Evolutionary conservation across 2,888 invertebrate species (phyloP).

Genomic region (Hydroisotoma schaefferi): DNA sequence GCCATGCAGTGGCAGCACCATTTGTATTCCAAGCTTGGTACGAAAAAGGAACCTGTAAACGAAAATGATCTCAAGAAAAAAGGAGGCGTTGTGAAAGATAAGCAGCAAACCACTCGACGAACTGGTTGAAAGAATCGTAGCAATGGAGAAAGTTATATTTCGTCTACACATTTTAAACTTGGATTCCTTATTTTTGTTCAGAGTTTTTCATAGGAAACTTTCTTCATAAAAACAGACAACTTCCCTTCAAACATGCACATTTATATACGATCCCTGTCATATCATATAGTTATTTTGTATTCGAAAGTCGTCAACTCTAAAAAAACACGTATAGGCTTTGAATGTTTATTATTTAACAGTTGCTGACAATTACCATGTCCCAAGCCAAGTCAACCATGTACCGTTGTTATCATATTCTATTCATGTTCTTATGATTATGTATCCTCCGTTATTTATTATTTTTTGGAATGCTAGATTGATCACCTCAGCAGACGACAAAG

Average conservation of each 20-base stretch:
- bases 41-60: slow-evolving; percentile 67
- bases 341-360: too few species aligned
- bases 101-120: slow-evolving; percentile 66
- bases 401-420: too few species aligned
- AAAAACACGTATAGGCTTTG: too few species aligned
- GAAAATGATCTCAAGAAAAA: slow-evolving; percentile 50
- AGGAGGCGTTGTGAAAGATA: slow-evolving; percentile 35
- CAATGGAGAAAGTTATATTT: slow-evolving; percentile 98
- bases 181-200: too few species aligned
- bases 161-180: slow-evolving; percentile 93
- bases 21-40: slow-evolving; percentile 92
- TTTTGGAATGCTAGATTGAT: slow-evolving; percentile 75
- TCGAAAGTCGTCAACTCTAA: too few species aligned
- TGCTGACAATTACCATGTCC: too few species aligned
- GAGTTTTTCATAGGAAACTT: too few species aligned
- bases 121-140: slow-evolving; percentile 84
- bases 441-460: slow-evolving; percentile 25
- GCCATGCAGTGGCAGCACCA: slow-evolving; percentile 99
- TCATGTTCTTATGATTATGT: slow-evolving; percentile 27
- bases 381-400: too few species aligned
- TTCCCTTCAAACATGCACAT: too few species aligned
- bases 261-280: too few species aligned
- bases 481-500: slow-evolving; percentile 95
- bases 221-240: too few species aligned
- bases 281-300: too few species aligned